These are phyloP conservation scores for Pasiphila rectangulata DNA, from an alignment of 2,888 invertebrate species.

Conservation along the genomic window DNA sequence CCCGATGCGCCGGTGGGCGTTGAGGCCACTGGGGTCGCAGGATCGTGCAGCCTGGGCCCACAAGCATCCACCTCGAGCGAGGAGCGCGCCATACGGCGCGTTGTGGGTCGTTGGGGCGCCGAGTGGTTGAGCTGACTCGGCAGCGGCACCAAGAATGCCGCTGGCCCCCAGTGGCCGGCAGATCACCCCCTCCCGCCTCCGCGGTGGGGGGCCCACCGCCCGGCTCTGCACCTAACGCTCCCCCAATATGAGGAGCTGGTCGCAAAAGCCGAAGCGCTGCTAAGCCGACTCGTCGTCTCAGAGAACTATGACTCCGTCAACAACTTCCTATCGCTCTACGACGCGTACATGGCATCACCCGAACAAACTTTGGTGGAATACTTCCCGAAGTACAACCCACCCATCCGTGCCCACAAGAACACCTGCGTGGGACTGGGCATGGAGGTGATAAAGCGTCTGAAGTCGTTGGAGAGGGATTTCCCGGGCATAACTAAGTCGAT, in stretches of 20 bases:
- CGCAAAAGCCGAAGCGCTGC: conserved; percentile 89
- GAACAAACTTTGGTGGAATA: conserved; percentile 86
- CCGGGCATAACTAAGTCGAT: conserved; percentile 85
- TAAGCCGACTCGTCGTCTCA: conserved; percentile 91
- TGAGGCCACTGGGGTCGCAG: conserved; percentile 67
- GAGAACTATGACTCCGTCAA: conserved; percentile 95
- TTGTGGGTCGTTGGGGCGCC: conserved; percentile 93
- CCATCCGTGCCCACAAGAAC: conserved; percentile 90
- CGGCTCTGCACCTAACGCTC: conserved; percentile 86
- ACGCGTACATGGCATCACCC: conserved; percentile 84
- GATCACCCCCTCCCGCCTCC: conserved; percentile 74
- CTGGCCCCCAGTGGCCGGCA: conserved; percentile 66
- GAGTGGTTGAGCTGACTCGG: conserved; percentile 99
- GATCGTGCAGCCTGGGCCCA: conserved; percentile 45
- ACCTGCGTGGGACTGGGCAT: conserved; percentile 95
- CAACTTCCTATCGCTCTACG: conserved; percentile 87
- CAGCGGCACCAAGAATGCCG: conserved; percentile 56
- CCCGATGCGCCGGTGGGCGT: conserved; percentile 63
- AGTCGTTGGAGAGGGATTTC: conserved; percentile 82
- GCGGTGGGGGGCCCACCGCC: conserved; percentile 73
- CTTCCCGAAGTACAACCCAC: conserved; percentile 90
- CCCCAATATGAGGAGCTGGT: conserved; percentile 90
- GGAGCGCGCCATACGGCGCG: conserved; percentile 73
- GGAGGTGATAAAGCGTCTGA: conserved; percentile 88
- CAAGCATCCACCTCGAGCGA: conserved; percentile 66